Base-by-base conservation (phyloP, 2,113 vertebrate genomes). In the Alosa alosa region DNA sequence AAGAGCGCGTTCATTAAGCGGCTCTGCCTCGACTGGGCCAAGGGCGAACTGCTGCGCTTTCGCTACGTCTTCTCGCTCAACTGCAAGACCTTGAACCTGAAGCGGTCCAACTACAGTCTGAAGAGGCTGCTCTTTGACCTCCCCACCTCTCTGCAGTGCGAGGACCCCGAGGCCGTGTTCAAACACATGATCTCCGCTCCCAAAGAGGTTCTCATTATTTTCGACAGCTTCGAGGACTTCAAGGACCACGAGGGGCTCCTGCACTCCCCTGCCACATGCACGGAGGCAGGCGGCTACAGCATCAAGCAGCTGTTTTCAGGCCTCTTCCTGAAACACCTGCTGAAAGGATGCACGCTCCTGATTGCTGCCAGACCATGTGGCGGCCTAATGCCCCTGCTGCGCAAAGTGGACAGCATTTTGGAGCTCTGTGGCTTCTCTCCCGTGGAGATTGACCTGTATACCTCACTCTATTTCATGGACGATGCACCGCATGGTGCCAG, bases 201-300 rank as follows among this genome's bases (percentile, higher is more conserved):
- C 0, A 91, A 95, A 52, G 96, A 94, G 0, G 94, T 97, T 6
- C 96, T 99, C 84, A 87, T 99, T 31, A 89, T 97, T 81, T 97
- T 99, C 82, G 98, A 99, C n/a, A 95, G 95, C n/a, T 96, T 98
- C 46, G 96, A 96, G 20, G 95, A 95, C n/a, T 89, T 97, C 1
- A 92, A 93, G 0, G 95, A 97, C 46, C 93, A 91, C 31, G 97
- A 98, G 0, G 87, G 91, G 13, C 90, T 94, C 2, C 83, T 95
- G 46, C 95, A 94, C 83, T 81, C 86, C n/a, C 83, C 87, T 0
- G 44, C 84, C 18, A 83, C 87, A 49, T 87, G 92, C 0, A 18
- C 31, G 87, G 85, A 89, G 52, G 22, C 91, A 0, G 92, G 93
- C 86, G 78, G 81, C 8, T 94, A 84, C 87, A 95, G 93, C 7